Percentiles rank a stretch among this genome's conserved stretches.
Conservation (phyloP, 2,888 invertebrate genomes). For the Muscina levida region DNA sequence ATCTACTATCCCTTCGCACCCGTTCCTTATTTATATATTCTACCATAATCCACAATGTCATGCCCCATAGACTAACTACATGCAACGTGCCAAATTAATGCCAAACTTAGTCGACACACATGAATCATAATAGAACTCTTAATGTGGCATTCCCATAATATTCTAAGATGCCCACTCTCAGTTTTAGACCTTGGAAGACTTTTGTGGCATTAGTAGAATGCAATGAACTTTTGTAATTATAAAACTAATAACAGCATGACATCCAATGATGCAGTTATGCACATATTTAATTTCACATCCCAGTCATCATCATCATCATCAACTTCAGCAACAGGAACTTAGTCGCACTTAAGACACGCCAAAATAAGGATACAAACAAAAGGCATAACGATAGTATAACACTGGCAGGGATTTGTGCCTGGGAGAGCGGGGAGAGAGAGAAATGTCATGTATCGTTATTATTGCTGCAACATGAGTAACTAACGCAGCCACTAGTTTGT, state of each 20-base stretch:
- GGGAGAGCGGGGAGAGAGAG: background rate
- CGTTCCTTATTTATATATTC: too few species aligned
- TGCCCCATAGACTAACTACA: too few species aligned
- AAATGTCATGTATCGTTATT: background rate
- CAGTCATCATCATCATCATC: conserved; percentile 5
- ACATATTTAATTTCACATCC: conserved; percentile 55
- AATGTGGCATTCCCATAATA: too few species aligned
- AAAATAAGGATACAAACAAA: conserved; percentile 27
- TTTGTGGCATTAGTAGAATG: conserved; percentile 37
- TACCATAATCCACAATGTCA: too few species aligned
- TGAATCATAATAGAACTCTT: too few species aligned
- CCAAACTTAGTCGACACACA: too few species aligned
- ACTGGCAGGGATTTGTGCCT: too few species aligned
- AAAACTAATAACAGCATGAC: conserved; percentile 63
- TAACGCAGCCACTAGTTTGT: background rate
- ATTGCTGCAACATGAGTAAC: conserved; percentile 15
- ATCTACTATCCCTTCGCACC: too few species aligned
- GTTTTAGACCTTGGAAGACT: conserved; percentile 26
- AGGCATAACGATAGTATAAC: conserved; percentile 46
- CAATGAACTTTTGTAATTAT: conserved; percentile 65
- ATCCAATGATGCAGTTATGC: conserved; percentile 61
- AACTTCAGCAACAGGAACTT: background rate
- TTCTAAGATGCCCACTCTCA: too few species aligned
- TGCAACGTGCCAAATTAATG: too few species aligned
- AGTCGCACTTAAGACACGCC: conserved; percentile 14